Base-by-base conservation (phyloP, 2,888 invertebrate genomes). In the Malacosoma neustria region DNA sequence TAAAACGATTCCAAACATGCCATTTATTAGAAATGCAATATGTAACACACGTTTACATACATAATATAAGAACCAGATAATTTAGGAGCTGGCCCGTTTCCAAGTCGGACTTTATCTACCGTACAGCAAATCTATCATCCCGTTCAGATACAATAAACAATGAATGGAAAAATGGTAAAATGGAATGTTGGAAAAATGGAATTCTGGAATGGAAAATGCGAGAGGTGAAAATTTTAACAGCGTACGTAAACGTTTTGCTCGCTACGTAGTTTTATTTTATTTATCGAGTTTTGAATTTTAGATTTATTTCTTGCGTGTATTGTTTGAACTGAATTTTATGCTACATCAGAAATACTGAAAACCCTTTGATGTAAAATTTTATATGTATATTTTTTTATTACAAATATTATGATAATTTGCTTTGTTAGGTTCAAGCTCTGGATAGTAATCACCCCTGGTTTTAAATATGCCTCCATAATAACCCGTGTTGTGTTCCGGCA, bases 51-150 rank as follows among this genome's bases (percentile, higher is more conserved):
- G 5, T 22, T 5, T 22, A 7, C 22, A 22, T 22, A 4, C 22
- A 22, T 22, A 22, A 22, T 22, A 22, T 2, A 22, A 2, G n/a
- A 22, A 22, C 5, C 5, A 22, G 22, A 22, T 22, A 22, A 22
- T 22, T 22, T 3, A 22, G 9, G 22, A 22, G 22, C 13, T 32
- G 14, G 32, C 12, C 32, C 14, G 13, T 13, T n/a, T 9, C 32
- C 5, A 32, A 32, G 13, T 13, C 13, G 5, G 32, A 11, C 32
- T 32, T 32, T 32, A 32, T 32, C 32, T 32, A n/a, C 13, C 32
- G n/a, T 32, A 32, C 14, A 22, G 22, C 22, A 22, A 22, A 22
- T 22, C 22, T 22, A 22, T 22, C 22, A 22, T 22, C 4, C 22
- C 5, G 6, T 22, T 22, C 22, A 7, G 22, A 22, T 22, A 22